phyloP scores from a whole-genome alignment of 2,888 invertebrate genomes.

The Rhagonycha fulva region DNA sequence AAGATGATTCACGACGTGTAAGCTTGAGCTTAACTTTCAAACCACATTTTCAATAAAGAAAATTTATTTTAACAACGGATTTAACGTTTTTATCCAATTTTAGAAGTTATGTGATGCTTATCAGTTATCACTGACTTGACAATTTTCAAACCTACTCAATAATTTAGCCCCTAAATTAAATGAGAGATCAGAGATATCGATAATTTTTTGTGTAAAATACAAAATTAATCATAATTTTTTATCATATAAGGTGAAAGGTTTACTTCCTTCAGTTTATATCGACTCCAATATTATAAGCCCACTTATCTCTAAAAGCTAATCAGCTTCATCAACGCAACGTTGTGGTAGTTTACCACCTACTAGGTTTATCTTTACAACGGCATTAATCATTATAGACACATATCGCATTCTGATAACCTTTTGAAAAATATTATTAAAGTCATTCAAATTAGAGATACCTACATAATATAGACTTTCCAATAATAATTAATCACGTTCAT shows the following conservation, averaged over 20 bases:
- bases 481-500: background rate
- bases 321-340: background rate
- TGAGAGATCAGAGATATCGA: background rate
- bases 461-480: background rate
- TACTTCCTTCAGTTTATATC: background rate
- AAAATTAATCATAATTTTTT: background rate
- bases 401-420: background rate
- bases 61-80: background rate
- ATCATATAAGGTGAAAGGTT: background rate
- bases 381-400: background rate
- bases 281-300: background rate
- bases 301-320: background rate
- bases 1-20: background rate
- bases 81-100: background rate
- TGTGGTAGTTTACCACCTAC: background rate
- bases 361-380: background rate
- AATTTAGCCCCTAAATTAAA: background rate
- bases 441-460: background rate
- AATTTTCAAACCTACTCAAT: background rate
- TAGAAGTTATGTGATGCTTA: background rate
- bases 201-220: background rate
- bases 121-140: background rate
- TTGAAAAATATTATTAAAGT: background rate
- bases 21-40: background rate
- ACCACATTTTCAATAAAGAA: background rate